Conservation (phyloP, 2,797 vertebrate genomes). For the Choloepus didactylus region DNA sequence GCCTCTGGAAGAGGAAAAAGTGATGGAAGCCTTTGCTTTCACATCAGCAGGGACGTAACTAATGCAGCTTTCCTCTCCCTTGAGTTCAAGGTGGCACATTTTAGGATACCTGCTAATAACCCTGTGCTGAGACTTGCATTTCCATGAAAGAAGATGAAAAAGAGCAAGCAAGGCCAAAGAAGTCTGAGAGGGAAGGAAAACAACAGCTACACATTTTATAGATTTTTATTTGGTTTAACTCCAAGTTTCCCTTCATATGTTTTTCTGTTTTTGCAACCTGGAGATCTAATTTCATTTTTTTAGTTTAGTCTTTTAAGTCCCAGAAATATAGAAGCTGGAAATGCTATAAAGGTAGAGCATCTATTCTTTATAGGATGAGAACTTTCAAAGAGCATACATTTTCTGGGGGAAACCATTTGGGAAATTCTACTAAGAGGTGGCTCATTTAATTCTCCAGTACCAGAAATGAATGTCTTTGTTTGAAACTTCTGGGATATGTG, state of each 20-base stretch:
- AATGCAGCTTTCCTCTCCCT: conserved; percentile 37
- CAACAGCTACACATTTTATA: conserved; percentile 41
- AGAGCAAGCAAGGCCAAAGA: not conserved
- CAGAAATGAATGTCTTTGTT: not conserved
- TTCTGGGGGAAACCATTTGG: not conserved
- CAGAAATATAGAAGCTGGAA: conserved; percentile 42
- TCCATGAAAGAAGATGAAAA: conserved; percentile 11
- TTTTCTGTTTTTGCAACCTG: conserved; percentile 52
- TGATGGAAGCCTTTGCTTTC: not conserved
- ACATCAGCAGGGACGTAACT: not conserved
- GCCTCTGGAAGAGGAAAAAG: conserved; percentile 57
- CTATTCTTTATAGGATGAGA: conserved; percentile 35
- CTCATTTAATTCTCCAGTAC: conserved; percentile 37
- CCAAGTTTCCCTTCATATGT: not conserved
- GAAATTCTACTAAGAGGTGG: not conserved
- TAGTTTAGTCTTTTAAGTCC: conserved; percentile 20
- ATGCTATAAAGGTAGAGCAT: conserved; percentile 59
- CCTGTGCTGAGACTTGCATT: conserved; percentile 45
- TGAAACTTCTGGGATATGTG: not conserved
- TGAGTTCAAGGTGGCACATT: conserved; percentile 30
- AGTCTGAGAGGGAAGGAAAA: not conserved
- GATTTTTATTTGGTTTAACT: conserved; percentile 74
- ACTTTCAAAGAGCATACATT: not conserved
- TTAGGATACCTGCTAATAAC: conserved; percentile 1
- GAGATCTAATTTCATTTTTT: conserved; percentile 49